Evolutionary conservation across 2,888 invertebrate species (phyloP).

Genomic region (Heliconius ethilla): DNA sequence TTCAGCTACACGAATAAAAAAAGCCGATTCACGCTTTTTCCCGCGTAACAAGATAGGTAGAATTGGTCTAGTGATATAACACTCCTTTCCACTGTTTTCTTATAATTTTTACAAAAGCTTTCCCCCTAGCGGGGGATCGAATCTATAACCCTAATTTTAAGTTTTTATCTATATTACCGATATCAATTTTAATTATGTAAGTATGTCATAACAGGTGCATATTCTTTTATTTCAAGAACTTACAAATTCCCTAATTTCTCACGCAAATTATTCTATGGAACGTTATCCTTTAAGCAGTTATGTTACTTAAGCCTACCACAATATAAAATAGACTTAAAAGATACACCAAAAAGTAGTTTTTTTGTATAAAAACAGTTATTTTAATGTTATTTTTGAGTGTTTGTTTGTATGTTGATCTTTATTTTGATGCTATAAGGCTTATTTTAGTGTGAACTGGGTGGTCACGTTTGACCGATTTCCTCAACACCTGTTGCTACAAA

Average conservation of each 20-base stretch:
- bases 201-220: constrained; percentile 19
- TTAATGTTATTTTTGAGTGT: background rate
- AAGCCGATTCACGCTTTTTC: too few species aligned
- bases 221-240: constrained; percentile 2
- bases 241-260: constrained; percentile 54
- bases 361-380: background rate
- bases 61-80: too few species aligned
- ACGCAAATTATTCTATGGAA: constrained; percentile 60
- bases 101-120: too few species aligned
- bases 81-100: too few species aligned
- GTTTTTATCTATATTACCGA: too few species aligned
- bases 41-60: too few species aligned
- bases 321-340: constrained; percentile 5
- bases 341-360: background rate
- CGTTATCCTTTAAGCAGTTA: constrained; percentile 43
- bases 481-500: constrained; percentile 32
- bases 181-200: too few species aligned
- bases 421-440: background rate
- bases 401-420: background rate
- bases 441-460: background rate
- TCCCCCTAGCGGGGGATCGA: background rate
- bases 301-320: constrained; percentile 4
- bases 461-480: constrained; percentile 35
- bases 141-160: background rate
- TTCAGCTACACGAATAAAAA: too few species aligned